Evolutionary conservation across 2,113 vertebrate genomes (phyloP).

Genomic region (Proterorhinus semilunaris): DNA sequence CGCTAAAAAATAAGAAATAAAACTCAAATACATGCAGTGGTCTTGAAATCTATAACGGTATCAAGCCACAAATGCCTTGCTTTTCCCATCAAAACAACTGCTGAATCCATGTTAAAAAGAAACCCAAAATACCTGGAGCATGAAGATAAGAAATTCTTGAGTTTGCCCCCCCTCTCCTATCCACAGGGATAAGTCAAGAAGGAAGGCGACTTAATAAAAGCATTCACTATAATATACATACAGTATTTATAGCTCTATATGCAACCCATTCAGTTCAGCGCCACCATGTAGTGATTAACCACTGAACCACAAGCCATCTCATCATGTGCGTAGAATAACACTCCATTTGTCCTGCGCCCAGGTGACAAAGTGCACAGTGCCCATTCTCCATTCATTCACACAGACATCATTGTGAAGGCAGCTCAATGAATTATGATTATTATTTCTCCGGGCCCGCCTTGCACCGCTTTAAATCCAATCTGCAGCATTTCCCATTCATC

Average conservation of each 20-base stretch:
- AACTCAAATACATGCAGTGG: too few species aligned
- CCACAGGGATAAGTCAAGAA: not conserved
- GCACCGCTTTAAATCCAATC: conserved; percentile 3
- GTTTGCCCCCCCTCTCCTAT: too few species aligned
- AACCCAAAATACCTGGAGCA: too few species aligned
- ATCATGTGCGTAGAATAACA: not conserved
- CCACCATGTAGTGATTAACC: not conserved
- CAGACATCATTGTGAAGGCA: conserved; percentile 36
- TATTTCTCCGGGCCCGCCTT: conserved; percentile 15
- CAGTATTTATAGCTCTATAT: not conserved
- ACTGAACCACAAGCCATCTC: not conserved
- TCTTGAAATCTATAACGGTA: too few species aligned
- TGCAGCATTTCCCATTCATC: conserved; percentile 25
- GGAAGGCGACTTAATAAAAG: not conserved
- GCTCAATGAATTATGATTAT: conserved; percentile 16
- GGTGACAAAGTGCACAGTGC: conserved; percentile 37
- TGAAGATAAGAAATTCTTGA: too few species aligned
- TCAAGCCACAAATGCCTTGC: too few species aligned
- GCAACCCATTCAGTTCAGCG: not conserved
- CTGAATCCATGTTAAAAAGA: too few species aligned
- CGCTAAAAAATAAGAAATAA: too few species aligned
- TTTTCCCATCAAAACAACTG: too few species aligned
- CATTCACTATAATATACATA: not conserved
- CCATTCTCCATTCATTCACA: conserved; percentile 47
- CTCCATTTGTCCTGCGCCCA: conserved; percentile 1